phyloP scores from a whole-genome alignment of 2,888 invertebrate species.

The Portevinia maculata region DNA sequence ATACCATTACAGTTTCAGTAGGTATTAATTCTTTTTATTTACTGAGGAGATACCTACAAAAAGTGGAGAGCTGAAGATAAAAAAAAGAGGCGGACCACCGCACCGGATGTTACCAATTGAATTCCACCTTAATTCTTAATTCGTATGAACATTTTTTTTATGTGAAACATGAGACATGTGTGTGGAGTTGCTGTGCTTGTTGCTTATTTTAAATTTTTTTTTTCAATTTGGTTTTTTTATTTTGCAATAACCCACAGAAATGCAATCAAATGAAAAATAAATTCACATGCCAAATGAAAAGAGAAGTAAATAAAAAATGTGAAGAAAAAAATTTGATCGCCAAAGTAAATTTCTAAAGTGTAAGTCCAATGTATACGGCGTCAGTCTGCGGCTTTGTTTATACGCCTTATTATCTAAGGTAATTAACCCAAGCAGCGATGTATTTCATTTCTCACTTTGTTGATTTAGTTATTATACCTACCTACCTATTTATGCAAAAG shows the following conservation, averaged over 20 bases:
- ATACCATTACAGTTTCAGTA: slow-evolving; percentile 34
- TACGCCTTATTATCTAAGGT: slow-evolving; percentile 58
- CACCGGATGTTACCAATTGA: slow-evolving; percentile 74
- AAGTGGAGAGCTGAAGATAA: slow-evolving; percentile 40
- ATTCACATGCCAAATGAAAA: slow-evolving; percentile 60
- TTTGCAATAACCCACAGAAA: slow-evolving; percentile 21
- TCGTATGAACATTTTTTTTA: slow-evolving; percentile 57
- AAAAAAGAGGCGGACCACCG: slow-evolving; percentile 54
- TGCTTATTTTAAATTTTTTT: slow-evolving; percentile 23
- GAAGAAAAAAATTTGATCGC: slow-evolving; percentile 20
- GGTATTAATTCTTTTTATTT: slow-evolving; percentile 18
- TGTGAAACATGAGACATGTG: slow-evolving; percentile 40
- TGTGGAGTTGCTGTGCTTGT: slow-evolving; percentile 1
- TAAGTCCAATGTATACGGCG: slow-evolving; percentile 36
- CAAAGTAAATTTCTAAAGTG: slow-evolving; percentile 60
- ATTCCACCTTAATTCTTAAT: slow-evolving; percentile 72
- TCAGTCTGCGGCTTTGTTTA: slow-evolving; percentile 54
- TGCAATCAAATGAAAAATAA: not conserved
- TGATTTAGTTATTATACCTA: not conserved
- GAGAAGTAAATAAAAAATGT: slow-evolving; percentile 26
- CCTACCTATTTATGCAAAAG: slow-evolving; percentile 62
- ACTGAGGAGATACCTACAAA: slow-evolving; percentile 51
- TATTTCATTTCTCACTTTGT: slow-evolving; percentile 22
- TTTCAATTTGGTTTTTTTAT: slow-evolving; percentile 39
- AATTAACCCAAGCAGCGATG: too few relatives aligned